Percentiles rank a stretch among this genome's conserved stretches.
These are phyloP conservation scores for Olivierus martensii DNA, from an alignment of 1,140 invertebrate genomes.

Conservation along the genomic window DNA sequence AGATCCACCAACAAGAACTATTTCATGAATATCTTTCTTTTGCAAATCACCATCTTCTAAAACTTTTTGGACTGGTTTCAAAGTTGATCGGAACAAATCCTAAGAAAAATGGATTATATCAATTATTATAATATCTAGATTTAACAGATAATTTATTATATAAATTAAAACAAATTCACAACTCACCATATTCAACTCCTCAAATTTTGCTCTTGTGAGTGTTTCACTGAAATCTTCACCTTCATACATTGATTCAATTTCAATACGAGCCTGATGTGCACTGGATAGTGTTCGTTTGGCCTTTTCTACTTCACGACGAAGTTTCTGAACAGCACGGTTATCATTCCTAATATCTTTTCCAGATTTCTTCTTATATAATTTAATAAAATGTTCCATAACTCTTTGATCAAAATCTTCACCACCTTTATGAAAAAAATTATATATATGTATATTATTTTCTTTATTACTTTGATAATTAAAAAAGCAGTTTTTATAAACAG, in stretches of 20 bases:
- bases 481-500: too few relatives aligned
- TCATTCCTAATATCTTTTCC: constrained; percentile 94
- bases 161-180: constrained; percentile 1
- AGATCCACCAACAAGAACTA: constrained; percentile 96
- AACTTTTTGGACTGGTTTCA: constrained; percentile 97
- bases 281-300: constrained; percentile 91
- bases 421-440: too few relatives aligned
- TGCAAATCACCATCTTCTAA: constrained; percentile 98
- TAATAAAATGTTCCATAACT: constrained; percentile 98
- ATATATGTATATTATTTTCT: too few relatives aligned
- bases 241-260: constrained; percentile 98
- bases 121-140: constrained; percentile 2
- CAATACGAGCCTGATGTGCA: constrained; percentile 91
- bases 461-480: too few relatives aligned
- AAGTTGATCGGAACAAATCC: constrained; percentile 92
- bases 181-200: constrained; percentile 90
- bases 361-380: constrained; percentile 98
- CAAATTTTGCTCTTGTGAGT: constrained; percentile 96
- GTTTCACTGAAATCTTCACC: constrained; percentile 99
- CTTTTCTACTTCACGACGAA: constrained; percentile 93
- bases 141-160: neutral
- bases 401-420: constrained; percentile 98
- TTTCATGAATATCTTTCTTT: constrained; percentile 97
- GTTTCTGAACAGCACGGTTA: constrained; percentile 85
- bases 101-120: constrained; percentile 22